Evolutionary conservation across 2,113 vertebrate genomes (phyloP).

Genomic region (Mugil cephalus): DNA sequence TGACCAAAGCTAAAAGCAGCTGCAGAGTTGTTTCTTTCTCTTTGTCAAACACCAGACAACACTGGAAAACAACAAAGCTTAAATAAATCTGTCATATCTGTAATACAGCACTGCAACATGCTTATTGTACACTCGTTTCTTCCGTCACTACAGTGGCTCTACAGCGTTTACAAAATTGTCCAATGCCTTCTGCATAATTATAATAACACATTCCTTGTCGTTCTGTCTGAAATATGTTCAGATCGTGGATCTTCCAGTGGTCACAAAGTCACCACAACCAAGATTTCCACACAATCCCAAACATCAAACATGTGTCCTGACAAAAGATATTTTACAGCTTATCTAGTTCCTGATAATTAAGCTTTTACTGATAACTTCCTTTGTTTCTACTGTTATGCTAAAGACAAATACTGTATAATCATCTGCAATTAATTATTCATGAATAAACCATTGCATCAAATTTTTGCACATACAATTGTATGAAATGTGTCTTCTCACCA

Average conservation of each 20-base stretch:
- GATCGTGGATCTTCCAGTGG: neutral
- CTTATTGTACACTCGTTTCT: too few species aligned
- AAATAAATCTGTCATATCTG: too few species aligned
- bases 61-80: too few species aligned
- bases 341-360: neutral
- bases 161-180: too few species aligned
- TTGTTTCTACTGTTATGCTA: neutral
- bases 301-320: slow-evolving; percentile 1
- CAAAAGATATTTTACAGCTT: too few species aligned
- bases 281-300: neutral
- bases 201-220: neutral
- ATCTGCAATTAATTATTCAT: neutral
- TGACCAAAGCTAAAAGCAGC: too few species aligned
- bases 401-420: neutral
- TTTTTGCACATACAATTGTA: too few species aligned
- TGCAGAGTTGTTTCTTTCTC: too few species aligned
- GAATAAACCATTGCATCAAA: neutral
- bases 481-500: too few species aligned
- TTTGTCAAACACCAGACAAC: too few species aligned
- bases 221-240: neutral
- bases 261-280: neutral
- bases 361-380: neutral
- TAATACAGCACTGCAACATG: too few species aligned
- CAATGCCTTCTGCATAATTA: neutral
- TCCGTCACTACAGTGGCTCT: too few species aligned